Evolutionary conservation across 1,140 invertebrate genomes (phyloP).

Genomic region (Nixonia krombeini): DNA sequence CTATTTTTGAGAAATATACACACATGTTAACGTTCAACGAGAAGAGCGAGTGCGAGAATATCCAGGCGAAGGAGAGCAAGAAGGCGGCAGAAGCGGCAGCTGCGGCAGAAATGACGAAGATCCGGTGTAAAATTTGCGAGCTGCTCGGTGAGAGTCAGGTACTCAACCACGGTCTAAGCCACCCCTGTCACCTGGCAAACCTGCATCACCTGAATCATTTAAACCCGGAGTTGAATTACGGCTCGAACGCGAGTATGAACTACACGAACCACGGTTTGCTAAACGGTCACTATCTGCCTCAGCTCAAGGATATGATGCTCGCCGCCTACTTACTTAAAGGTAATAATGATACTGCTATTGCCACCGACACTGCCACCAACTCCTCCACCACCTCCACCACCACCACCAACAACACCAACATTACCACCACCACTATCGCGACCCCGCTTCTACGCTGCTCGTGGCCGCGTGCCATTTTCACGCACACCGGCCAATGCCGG

Average conservation of each 20-base stretch:
- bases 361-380: too few relatives aligned
- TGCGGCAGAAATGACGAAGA: slow-evolving; percentile 62
- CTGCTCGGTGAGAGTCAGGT: slow-evolving; percentile 64
- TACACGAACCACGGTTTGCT: slow-evolving; percentile 62
- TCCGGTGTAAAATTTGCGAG: slow-evolving; percentile 71
- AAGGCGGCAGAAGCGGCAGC: slow-evolving; percentile 5
- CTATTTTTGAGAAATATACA: slow-evolving; percentile 36
- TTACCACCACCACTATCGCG: too few relatives aligned
- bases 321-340: slow-evolving; percentile 73
- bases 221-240: slow-evolving; percentile 60
- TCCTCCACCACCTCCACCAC: too few relatives aligned
- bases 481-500: too few relatives aligned
- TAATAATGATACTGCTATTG: slow-evolving; percentile 49
- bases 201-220: slow-evolving; percentile 62
- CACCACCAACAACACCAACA: too few relatives aligned
- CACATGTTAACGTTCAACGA: slow-evolving; percentile 32
- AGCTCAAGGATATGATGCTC: slow-evolving; percentile 74
- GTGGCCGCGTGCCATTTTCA: too few relatives aligned
- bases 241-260: slow-evolving; percentile 59
- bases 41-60: slow-evolving; percentile 17
- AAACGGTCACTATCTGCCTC: slow-evolving; percentile 67
- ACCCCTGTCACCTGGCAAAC: slow-evolving; percentile 60
- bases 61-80: slow-evolving; percentile 19
- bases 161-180: slow-evolving; percentile 63
- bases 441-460: too few relatives aligned